These are phyloP conservation scores for Dryobotodes eremita DNA, from an alignment of 2,888 invertebrate species.

Conservation along the genomic window DNA sequence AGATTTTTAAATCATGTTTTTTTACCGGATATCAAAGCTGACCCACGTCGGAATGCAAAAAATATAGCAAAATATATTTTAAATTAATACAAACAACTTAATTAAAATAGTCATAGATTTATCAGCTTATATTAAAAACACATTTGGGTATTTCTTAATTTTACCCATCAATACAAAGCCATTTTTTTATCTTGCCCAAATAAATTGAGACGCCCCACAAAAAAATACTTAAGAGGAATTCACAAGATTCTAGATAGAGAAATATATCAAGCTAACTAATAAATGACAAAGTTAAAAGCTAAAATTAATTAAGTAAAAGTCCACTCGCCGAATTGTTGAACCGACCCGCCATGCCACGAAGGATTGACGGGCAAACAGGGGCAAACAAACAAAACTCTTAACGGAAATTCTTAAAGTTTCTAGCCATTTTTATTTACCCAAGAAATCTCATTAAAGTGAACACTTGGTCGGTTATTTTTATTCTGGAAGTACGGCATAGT, in stretches of 20 bases:
- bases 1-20: not conserved
- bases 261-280: slow-evolving; percentile 39
- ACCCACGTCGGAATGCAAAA: not conserved
- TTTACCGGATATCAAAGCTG: not conserved
- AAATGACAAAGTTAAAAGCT: slow-evolving; percentile 50
- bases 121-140: slow-evolving; percentile 5
- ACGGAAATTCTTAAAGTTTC: slow-evolving; percentile 75
- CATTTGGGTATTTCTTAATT: slow-evolving; percentile 9
- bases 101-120: slow-evolving; percentile 27
- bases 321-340: slow-evolving; percentile 66
- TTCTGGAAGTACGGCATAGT: slow-evolving; percentile 41
- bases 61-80: not conserved
- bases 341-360: slow-evolving; percentile 62
- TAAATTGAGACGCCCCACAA: slow-evolving; percentile 28
- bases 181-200: not conserved
- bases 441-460: slow-evolving; percentile 76
- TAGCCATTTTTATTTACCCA: slow-evolving; percentile 72
- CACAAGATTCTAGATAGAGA: slow-evolving; percentile 22
- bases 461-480: slow-evolving; percentile 55
- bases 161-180: slow-evolving; percentile 18
- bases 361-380: slow-evolving; percentile 74
- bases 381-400: slow-evolving; percentile 77
- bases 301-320: slow-evolving; percentile 70
- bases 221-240: slow-evolving; percentile 10
- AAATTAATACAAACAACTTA: slow-evolving; percentile 7